Evolutionary conservation across 2,888 invertebrate genomes (phyloP), one percentile per base, ranked within the genome.

Genomic region (Nowickia ferox): DNA sequence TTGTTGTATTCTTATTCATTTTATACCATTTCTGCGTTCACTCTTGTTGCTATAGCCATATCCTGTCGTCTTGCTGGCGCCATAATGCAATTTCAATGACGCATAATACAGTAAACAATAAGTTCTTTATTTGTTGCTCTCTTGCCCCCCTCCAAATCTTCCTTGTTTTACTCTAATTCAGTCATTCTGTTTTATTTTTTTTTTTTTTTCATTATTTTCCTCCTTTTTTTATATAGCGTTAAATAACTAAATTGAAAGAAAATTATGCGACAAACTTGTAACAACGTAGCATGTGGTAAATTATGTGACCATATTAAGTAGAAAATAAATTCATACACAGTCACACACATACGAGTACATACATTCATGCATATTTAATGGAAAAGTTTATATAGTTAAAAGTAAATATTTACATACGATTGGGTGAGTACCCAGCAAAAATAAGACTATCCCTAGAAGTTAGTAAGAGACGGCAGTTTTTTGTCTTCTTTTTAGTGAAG

Each of bases 51-150:
- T 84, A 19, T 44, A 80, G 81, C 71, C 78, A 82, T 80, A 86
- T 83, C 86, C 83, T 84, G 83, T 78, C 87, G 87, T 78, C 87
- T 78, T 77, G 65, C 71, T 74, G 87, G 81, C 87, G 87, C 87
- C 87, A 63, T 87, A 84, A 87, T 87, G 87, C 87, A 87, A 87
- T 87, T 87, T 85, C 84, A 83, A 86, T 84, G 83, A 84, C 84
- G 86, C 86, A 84, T 83, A 87, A 83, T 87, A 82, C 42, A 84
- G 79, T 83, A 79, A 83, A 86, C 79, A 86, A 86, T 83, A 83
- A 86, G 68, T 81, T 71, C 72, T 76, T 74, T 57, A 61, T 30
- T 75, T 69, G 44, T 63, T 53, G 48, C 59, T 38, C 44, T 53
- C 15, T 61, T 51, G 22, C 77, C 53, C 17, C 57, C 9, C 1